phyloP scores from a whole-genome alignment of 2,888 invertebrate genomes.

The Drosophila incognita region DNA sequence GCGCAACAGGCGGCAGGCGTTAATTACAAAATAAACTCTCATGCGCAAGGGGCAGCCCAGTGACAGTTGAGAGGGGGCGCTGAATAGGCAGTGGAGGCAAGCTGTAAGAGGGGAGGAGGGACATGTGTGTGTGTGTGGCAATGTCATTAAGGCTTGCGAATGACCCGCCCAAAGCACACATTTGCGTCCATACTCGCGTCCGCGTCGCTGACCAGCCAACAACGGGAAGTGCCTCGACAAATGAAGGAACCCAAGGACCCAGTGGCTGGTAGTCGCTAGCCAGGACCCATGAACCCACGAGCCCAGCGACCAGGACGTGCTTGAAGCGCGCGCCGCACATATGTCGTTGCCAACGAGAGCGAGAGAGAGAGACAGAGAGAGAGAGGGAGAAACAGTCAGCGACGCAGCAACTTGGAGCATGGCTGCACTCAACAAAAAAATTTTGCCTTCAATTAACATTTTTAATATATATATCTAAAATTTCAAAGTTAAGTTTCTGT shows the following conservation, averaged over 20 bases:
- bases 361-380: constrained; percentile 17
- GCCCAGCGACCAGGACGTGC: constrained; percentile 53
- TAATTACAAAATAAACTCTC: constrained; percentile 85
- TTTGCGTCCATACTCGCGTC: constrained; percentile 65
- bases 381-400: neutral
- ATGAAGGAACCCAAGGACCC: constrained; percentile 52
- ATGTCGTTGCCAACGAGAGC: constrained; percentile 39
- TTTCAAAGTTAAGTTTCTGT: neutral
- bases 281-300: constrained; percentile 24
- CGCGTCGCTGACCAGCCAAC: constrained; percentile 64
- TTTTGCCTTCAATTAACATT: neutral
- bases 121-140: constrained; percentile 41
- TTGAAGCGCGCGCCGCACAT: constrained; percentile 56
- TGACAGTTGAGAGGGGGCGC: constrained; percentile 26
- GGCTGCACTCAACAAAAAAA: neutral
- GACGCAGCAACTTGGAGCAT: neutral
- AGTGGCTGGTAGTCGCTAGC: constrained; percentile 16
- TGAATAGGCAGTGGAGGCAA: neutral
- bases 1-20: constrained; percentile 83
- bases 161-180: constrained; percentile 80
- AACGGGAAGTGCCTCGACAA: constrained; percentile 82
- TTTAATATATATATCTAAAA: neutral
- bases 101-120: neutral
- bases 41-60: constrained; percentile 48
- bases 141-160: constrained; percentile 78